phyloP scores from a whole-genome alignment of 2,113 vertebrate genomes.

The Saguinus midas region DNA sequence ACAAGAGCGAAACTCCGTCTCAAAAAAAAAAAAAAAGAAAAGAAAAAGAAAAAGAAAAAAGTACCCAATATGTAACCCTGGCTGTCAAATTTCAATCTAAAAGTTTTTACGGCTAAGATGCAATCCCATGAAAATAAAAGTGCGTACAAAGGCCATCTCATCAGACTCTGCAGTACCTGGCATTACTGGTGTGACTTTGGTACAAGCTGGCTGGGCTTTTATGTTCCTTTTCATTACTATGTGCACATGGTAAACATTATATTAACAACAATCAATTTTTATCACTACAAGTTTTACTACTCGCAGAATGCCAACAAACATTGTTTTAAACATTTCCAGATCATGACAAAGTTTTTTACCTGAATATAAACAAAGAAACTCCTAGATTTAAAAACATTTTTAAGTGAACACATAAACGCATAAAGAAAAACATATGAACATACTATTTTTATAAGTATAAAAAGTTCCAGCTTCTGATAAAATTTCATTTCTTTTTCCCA shows the following conservation, averaged over 20 bases:
- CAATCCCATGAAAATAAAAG: slow-evolving; percentile 65
- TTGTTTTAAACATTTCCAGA: slow-evolving; percentile 72
- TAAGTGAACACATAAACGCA: slow-evolving; percentile 58
- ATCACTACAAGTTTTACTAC: slow-evolving; percentile 53
- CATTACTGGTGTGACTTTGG: slow-evolving; percentile 20
- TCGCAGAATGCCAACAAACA: slow-evolving; percentile 67
- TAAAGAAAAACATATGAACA: slow-evolving; percentile 28
- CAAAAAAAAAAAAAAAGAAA: no score
- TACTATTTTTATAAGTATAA: neutral
- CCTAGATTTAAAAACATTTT: slow-evolving; percentile 38
- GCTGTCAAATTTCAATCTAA: slow-evolving; percentile 34
- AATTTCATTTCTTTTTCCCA: slow-evolving; percentile 78
- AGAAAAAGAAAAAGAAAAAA: no score
- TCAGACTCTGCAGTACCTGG: slow-evolving; percentile 32
- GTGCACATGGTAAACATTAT: slow-evolving; percentile 69
- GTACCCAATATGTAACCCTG: slow-evolving; percentile 22
- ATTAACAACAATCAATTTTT: slow-evolving; percentile 61
- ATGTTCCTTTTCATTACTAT: slow-evolving; percentile 37
- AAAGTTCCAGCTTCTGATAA: slow-evolving; percentile 67
- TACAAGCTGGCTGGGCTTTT: neutral
- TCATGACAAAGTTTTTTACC: slow-evolving; percentile 59
- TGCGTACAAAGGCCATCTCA: slow-evolving; percentile 12
- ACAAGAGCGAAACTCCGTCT: no score
- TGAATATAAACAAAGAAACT: slow-evolving; percentile 62
- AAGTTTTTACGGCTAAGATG: slow-evolving; percentile 53